Conservation (phyloP, 2,797 vertebrate genomes). For the Hypotaenidia philippensis region DNA sequence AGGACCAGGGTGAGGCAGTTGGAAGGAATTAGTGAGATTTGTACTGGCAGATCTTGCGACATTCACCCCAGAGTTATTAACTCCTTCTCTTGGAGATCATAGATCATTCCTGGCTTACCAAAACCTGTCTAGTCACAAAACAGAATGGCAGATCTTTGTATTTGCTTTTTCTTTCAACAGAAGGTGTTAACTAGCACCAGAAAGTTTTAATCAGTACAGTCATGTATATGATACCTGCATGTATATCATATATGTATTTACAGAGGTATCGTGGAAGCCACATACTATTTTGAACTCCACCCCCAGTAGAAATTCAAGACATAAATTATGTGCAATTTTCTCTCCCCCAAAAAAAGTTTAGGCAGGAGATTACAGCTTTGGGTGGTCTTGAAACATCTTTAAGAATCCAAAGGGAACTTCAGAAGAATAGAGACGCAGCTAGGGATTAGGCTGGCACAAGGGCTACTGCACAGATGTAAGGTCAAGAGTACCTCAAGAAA, state of each 20-base stretch:
- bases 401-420: not conserved
- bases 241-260: not conserved
- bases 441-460: not conserved
- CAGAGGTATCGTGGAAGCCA: not conserved
- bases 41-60: not conserved
- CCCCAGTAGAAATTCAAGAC: not conserved
- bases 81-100: not conserved
- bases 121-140: not conserved
- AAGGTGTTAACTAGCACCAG: not conserved
- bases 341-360: not conserved
- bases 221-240: not conserved
- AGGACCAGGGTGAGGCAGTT: not conserved
- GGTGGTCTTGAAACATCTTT: not conserved
- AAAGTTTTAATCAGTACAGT: not conserved
- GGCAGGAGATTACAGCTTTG: not conserved
- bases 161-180: not conserved
- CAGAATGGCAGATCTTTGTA: not conserved
- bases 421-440: not conserved
- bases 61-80: not conserved
- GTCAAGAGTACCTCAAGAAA: not conserved
- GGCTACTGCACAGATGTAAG: not conserved
- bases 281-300: not conserved
- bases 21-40: not conserved
- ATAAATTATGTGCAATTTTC: not conserved
- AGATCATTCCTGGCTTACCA: not conserved